Percentiles rank a stretch among this genome's conserved stretches.
These are phyloP conservation scores for Odontothrips loti DNA, from an alignment of 2,888 invertebrate genomes.

Conservation along the genomic window DNA sequence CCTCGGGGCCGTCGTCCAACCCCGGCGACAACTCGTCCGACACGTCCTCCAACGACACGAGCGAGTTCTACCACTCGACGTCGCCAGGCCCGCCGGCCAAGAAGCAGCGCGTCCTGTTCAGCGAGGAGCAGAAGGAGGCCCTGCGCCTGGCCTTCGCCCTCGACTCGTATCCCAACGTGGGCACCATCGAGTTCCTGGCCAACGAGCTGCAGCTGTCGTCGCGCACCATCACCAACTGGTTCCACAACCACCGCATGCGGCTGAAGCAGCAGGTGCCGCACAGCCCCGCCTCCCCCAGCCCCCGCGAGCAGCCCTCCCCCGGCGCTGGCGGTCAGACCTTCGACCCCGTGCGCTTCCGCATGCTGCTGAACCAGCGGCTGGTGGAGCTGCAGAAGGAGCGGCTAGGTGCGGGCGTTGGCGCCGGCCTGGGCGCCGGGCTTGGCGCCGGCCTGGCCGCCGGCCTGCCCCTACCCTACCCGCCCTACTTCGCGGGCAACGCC, in stretches of 20 bases:
- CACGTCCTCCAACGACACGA: slow-evolving; percentile 82
- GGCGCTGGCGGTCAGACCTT: slow-evolving; percentile 61
- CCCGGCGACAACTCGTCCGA: slow-evolving; percentile 77
- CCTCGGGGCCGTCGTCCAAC: background rate
- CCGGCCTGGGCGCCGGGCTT: background rate
- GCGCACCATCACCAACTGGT: slow-evolving; percentile 98
- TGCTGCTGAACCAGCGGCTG: slow-evolving; percentile 82
- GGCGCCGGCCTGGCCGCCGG: slow-evolving; percentile 45
- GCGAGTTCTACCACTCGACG: slow-evolving; percentile 81
- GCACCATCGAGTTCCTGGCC: slow-evolving; percentile 92
- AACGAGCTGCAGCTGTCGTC: slow-evolving; percentile 85
- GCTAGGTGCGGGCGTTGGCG: slow-evolving; percentile 55
- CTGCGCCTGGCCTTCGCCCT: slow-evolving; percentile 87
- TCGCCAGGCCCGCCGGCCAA: slow-evolving; percentile 81
- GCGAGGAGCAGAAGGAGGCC: slow-evolving; percentile 97
- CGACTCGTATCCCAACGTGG: slow-evolving; percentile 95
- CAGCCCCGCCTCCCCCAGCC: slow-evolving; percentile 61
- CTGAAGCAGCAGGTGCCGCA: slow-evolving; percentile 87
- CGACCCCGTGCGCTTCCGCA: slow-evolving; percentile 86
- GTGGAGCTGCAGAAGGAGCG: slow-evolving; percentile 82
- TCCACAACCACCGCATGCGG: slow-evolving; percentile 99
- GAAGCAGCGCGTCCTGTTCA: slow-evolving; percentile 93
- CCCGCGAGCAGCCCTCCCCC: slow-evolving; percentile 57
- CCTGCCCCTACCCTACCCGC: slow-evolving; percentile 70
- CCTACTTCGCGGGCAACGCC: slow-evolving; percentile 71